Base-by-base conservation (phyloP, 2,113 vertebrate species). In the Solenodon paradoxus region DNA sequence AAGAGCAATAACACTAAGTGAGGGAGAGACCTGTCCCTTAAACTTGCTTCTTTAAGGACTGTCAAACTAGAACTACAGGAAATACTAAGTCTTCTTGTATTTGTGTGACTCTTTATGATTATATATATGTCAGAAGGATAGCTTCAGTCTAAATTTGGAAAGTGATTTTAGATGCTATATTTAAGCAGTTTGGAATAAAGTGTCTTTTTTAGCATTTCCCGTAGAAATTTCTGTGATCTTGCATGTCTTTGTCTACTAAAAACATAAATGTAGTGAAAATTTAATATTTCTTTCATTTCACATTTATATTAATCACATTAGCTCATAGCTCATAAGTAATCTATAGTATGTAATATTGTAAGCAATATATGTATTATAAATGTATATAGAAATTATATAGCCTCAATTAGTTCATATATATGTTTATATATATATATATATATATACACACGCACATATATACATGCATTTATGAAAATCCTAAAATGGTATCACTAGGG, bases 401-500 rank as follows among this genome's bases (percentile, higher is more conserved):
- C n/a, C 5, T 87, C n/a, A 72, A 42, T 84, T 88, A 75, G 77
- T 83, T 69, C 26, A 61, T 35, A 61, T 9, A 53, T 3, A 88
- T 35, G 30, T 61, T n/a, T 61, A 61, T 3, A 30, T 61, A 11
- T 28, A 61, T 61, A 28, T 32, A 40, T 42, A 40, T 5, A 24
- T 20, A 53, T 10, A 51, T 32, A 89, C 26, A 89, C 6, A 38
- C 17, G 20, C 2, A 68, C 17, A 59, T 81, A 49, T 42, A 38
- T 49, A 19, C 30, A 19, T 11, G 32, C 28, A 15, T 47, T 19
- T 35, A 22, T 40, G 24, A 66, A 85, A 77, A 45, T n/a, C 42
- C 90, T 92, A 84, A 30, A n/a, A 78, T 3, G 32, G 3, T 68
- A 47, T 95, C 72, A 95, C 78, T n/a, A 88, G 79, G 72, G 71